Percentiles rank a stretch among this genome's conserved stretches.
Evolutionary conservation across 2,797 vertebrate species (phyloP).

Genomic region (Poecilia velifera): DNA sequence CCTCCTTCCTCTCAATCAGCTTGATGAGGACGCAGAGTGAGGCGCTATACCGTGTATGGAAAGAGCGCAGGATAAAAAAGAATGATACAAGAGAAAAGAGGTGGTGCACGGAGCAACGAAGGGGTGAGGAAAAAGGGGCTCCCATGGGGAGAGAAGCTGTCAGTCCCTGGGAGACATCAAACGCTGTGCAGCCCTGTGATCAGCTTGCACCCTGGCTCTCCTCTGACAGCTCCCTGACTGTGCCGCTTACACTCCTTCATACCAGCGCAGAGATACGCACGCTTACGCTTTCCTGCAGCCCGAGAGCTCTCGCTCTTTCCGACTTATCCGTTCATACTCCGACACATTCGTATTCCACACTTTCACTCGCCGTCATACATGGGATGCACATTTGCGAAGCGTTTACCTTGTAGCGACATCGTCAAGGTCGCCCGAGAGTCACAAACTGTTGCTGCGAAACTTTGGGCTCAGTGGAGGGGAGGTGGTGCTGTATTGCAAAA

Average conservation of each 20-base stretch:
- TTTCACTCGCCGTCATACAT: slow-evolving; percentile 49
- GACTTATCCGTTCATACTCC: slow-evolving; percentile 66
- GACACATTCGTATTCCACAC: slow-evolving; percentile 70
- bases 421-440: slow-evolving; percentile 38
- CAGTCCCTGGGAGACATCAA: slow-evolving; percentile 86
- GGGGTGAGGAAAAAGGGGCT: slow-evolving; percentile 61
- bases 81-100: slow-evolving; percentile 56
- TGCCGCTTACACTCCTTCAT: slow-evolving; percentile 71
- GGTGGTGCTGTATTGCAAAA: slow-evolving; percentile 18
- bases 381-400: slow-evolving; percentile 44
- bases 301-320: slow-evolving; percentile 51
- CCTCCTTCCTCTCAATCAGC: slow-evolving; percentile 34
- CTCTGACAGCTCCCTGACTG: slow-evolving; percentile 82
- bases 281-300: slow-evolving; percentile 43
- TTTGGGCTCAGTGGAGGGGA: slow-evolving; percentile 30
- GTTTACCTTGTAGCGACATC: slow-evolving; percentile 28
- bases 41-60: slow-evolving; percentile 37
- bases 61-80: slow-evolving; percentile 57
- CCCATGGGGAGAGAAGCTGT: slow-evolving; percentile 79
- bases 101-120: slow-evolving; percentile 54
- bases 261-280: slow-evolving; percentile 36
- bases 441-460: slow-evolving; percentile 58
- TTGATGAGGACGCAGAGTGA: slow-evolving; percentile 31
- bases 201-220: slow-evolving; percentile 78
- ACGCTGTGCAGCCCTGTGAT: slow-evolving; percentile 81